Conservation (phyloP, 2,113 vertebrate species). For the Rhodinocichla rosea region DNA sequence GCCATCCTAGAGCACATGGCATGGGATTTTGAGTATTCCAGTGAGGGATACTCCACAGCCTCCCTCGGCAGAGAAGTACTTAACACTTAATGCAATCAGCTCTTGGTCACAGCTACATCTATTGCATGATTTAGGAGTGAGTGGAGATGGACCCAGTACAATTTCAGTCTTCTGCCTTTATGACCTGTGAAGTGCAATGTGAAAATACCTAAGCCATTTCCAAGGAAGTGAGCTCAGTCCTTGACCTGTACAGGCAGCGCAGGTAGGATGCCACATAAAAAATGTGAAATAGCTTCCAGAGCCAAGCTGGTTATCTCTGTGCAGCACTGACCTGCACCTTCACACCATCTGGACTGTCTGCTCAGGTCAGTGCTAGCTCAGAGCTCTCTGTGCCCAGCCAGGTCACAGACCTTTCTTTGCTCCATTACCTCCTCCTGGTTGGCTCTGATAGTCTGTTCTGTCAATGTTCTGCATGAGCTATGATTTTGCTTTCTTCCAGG, state of each 20-base stretch:
- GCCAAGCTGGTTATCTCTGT: background rate
- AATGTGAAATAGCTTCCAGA: background rate
- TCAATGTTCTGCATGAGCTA: background rate
- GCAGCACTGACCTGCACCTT: background rate
- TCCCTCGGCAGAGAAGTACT: rapidly evolving
- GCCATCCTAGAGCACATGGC: background rate
- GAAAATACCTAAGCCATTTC: background rate
- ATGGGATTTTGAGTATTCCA: background rate
- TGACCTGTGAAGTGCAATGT: background rate
- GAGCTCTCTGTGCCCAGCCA: background rate
- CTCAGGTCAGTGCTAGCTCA: background rate
- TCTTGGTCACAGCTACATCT: background rate
- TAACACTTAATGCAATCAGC: background rate
- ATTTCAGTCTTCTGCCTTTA: background rate
- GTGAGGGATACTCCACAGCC: background rate
- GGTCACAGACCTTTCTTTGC: background rate
- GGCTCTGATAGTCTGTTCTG: background rate
- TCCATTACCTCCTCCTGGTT: background rate
- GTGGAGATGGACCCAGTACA: background rate
- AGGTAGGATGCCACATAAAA: background rate
- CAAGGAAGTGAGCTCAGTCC: background rate
- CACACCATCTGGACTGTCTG: background rate
- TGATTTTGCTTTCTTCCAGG: background rate
- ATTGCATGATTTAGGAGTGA: background rate
- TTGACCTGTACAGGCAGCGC: background rate